Evolutionary conservation across 2,888 invertebrate species (phyloP).

Genomic region (Atherix ibis): DNA sequence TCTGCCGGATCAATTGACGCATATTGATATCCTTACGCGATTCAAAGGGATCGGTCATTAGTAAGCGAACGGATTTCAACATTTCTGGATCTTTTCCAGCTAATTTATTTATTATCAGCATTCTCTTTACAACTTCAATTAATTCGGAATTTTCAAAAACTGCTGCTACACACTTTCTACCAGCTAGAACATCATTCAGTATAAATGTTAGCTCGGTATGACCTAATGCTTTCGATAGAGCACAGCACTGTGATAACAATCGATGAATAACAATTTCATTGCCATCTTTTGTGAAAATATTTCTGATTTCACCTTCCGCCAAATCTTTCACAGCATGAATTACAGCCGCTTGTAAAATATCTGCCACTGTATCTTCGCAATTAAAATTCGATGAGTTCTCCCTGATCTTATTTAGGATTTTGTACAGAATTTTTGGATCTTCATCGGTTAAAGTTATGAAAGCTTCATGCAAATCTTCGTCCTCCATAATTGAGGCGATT

Average conservation of each 20-base stretch:
- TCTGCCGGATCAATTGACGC: constrained; percentile 53
- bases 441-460: constrained; percentile 26
- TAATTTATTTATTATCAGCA: constrained; percentile 54
- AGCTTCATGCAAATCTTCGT: constrained; percentile 45
- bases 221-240: constrained; percentile 52
- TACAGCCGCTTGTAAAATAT: constrained; percentile 50
- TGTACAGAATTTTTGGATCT: constrained; percentile 12
- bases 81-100: constrained; percentile 49
- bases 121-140: constrained; percentile 49
- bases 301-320: constrained; percentile 30
- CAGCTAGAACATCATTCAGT: constrained; percentile 8
- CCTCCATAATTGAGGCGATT: constrained; percentile 44
- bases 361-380: constrained; percentile 36
- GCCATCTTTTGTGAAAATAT: constrained; percentile 8
- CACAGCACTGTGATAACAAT: constrained; percentile 47
- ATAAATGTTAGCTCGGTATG: constrained; percentile 25
- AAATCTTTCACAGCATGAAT: constrained; percentile 46
- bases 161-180: constrained; percentile 35
- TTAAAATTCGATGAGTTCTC: constrained; percentile 37
- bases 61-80: constrained; percentile 42
- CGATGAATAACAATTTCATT: constrained; percentile 21
- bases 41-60: constrained; percentile 48
- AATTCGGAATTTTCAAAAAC: constrained; percentile 42
- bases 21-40: constrained; percentile 53
- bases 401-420: constrained; percentile 42